Evolutionary conservation across 1,140 invertebrate genomes (phyloP), one percentile per base, ranked within the genome.

Genomic region (Delia radicum): DNA sequence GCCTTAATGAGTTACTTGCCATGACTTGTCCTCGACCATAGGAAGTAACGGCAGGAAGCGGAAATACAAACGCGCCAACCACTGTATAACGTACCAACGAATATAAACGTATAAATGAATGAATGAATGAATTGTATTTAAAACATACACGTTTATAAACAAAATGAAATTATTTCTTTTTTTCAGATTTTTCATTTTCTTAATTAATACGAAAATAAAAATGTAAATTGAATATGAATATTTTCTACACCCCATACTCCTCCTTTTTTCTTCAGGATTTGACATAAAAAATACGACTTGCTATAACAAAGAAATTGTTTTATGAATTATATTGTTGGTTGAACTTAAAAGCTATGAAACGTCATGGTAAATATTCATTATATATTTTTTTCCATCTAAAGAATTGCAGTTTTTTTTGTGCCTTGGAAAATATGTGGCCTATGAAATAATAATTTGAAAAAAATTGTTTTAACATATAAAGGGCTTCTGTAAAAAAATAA

Each of bases 181-280:
- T 29, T 28, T 65, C 61, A 27, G 4, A 13, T 62, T 62, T 24
- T 63, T 65, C 29, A 26, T 27, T 31, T n/a, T 8, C 15, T 65
- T 65, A 65, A 65, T 65, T 65, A 65, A 65, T 65, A 65, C 27
- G 27, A 65, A 65, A 29, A 65, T 31, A 65, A 65, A 65, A 65
- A 65, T 65, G 62, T 65, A 65, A 65, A 65, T 65, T 65, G 62
- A 65, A 65, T 65, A n/a, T n/a, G n/a, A n/a, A n/a, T n/a, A n/a
- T n/a, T n/a, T n/a, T n/a, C n/a, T n/a, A n/a, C n/a, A n/a, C n/a
- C n/a, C n/a, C n/a, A n/a, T n/a, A n/a, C n/a, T n/a, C n/a, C n/a
- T n/a, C n/a, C n/a, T n/a, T n/a, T n/a, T n/a, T n/a, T 27, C 26
- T 63, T 2, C 7, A 63, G 12, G 8, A 63, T 12, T n/a, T n/a